Evolutionary conservation across 1,140 invertebrate genomes (phyloP), one percentile per base, ranked within the genome.

Genomic region (Drosophila sturtevanti): DNA sequence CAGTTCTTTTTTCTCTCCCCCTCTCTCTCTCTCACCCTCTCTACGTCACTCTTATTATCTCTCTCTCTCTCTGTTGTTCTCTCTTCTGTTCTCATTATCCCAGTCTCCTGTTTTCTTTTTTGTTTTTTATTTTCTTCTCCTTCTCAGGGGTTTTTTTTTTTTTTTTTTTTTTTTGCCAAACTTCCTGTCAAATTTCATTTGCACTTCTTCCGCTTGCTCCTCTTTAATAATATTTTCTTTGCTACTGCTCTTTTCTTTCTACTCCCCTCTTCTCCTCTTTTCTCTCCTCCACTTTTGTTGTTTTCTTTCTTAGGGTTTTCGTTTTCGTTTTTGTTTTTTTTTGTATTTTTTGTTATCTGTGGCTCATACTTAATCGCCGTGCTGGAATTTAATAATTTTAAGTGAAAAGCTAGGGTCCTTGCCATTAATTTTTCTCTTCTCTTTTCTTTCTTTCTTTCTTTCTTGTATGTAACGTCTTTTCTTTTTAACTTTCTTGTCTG

Each of bases 311-410:
- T n/a, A n/a, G n/a, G n/a, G n/a, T n/a, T n/a, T n/a, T 18, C 16
- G 41, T 14, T n/a, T 3, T 41, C 16, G 1, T 44, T 16, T 18
- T 7, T 14, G 16, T 10, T 1, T 7, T 18, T 41, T 5, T n/a
- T 14, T 4, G 14, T 1, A 3, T n/a, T 16, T 41, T 44, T 48
- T 21, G 18, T 48, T 48, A 0, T n/a, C 18, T 48, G 10, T 18
- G 16, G 16, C 41, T 48, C 41, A 48, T 48, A 48, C 41, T 74
- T 74, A 81, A 81, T 81, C 79, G 69, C 51, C 52, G 81, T 67
- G 58, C 48, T 51, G 64, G 62, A 81, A 81, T 81, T 82, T 82
- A 82, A 82, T 82, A 84, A 84, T 72, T 79, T 84, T 79, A 82
- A 78, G 75, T 78, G 66, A 79, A 79, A 67, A 27, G 41, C 55